phyloP scores from a whole-genome alignment of 2,113 vertebrate species.

The Laterallus jamaicensis region DNA sequence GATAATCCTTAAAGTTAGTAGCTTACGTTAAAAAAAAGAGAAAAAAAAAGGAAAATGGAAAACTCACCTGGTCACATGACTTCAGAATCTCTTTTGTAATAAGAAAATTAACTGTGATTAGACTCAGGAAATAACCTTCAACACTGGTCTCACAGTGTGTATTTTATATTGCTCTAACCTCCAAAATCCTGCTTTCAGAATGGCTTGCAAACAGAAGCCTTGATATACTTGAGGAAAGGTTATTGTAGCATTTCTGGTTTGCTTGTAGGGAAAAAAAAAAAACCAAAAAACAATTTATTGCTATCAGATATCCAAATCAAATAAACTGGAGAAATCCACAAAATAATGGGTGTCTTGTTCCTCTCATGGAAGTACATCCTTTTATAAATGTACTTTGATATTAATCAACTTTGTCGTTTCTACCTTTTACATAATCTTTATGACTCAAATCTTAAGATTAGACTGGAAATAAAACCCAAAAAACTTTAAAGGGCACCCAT shows the following conservation, averaged over 20 bases:
- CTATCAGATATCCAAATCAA: conserved; percentile 58
- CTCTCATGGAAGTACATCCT: conserved; percentile 23
- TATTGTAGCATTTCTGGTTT: neutral
- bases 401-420: conserved; percentile 6
- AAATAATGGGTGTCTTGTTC: conserved; percentile 34
- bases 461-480: neutral
- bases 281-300: neutral
- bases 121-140: neutral
- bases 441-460: conserved; percentile 17
- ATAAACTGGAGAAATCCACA: conserved; percentile 47
- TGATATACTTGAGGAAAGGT: neutral
- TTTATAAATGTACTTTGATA: conserved; percentile 30
- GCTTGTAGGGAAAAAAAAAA: neutral
- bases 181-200: neutral
- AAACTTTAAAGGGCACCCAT: neutral
- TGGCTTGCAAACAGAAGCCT: neutral
- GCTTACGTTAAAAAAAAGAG: neutral
- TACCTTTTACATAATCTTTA: conserved; percentile 19
- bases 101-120: neutral
- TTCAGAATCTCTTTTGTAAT: neutral
- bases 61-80: neutral
- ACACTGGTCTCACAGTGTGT: accelerated
- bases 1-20: neutral
- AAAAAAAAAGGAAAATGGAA: neutral
- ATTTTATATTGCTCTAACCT: neutral